Conservation (phyloP, 1,140 invertebrate genomes). For the Conopomorpha cramerella region DNA sequence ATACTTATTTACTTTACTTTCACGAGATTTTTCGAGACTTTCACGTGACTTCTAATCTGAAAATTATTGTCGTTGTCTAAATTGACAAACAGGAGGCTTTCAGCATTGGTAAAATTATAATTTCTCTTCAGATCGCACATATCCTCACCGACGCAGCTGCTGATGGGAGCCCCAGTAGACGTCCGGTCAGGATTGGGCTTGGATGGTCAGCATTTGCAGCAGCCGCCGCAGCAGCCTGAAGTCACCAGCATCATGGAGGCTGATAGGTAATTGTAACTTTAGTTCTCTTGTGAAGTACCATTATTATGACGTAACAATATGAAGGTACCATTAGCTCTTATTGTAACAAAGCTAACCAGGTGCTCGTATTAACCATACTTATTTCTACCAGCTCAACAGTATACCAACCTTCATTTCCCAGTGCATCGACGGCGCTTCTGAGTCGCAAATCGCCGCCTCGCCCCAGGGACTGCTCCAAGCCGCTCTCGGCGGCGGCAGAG, state of each 20-base stretch:
- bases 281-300: too few species aligned
- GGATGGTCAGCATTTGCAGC: conserved; percentile 35
- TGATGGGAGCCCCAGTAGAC: conserved; percentile 44
- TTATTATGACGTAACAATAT: too few species aligned
- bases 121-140: conserved; percentile 46
- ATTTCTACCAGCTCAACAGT: too few species aligned
- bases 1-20: too few species aligned
- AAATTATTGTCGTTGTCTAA: too few species aligned
- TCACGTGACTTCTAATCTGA: too few species aligned
- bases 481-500: conserved; percentile 56
- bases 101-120: too few species aligned
- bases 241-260: conserved; percentile 61
- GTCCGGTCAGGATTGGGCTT: conserved; percentile 34
- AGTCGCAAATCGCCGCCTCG: conserved; percentile 48
- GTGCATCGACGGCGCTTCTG: conserved; percentile 25
- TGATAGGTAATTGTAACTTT: conserved; percentile 55
- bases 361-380: too few species aligned
- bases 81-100: too few species aligned
- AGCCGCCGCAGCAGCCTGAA: conserved; percentile 45
- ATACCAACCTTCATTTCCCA: conserved; percentile 26
- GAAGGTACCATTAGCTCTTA: conserved; percentile 1
- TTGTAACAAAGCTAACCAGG: too few species aligned
- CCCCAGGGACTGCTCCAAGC: conserved; percentile 40
- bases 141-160: conserved; percentile 48
- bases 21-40: too few species aligned